Conservation (phyloP, 2,113 vertebrate species). For the Apteryx mantelli region DNA sequence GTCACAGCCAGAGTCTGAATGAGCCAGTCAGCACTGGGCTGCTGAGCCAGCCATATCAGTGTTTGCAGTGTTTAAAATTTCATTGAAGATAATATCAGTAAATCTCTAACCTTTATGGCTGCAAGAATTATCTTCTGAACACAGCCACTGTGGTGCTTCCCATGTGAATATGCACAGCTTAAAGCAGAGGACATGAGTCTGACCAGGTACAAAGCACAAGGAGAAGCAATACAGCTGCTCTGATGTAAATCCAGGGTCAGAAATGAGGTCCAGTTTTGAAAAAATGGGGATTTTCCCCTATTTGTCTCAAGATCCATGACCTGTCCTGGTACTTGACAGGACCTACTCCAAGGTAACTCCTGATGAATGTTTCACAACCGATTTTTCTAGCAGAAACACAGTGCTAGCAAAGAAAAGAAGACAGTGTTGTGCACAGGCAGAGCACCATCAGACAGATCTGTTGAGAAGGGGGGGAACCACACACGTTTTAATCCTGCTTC, state of each 20-base stretch:
- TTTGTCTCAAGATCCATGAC: background rate
- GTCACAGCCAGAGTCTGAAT: background rate
- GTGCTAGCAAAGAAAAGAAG: background rate
- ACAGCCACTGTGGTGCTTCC: background rate
- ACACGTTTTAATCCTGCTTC: background rate
- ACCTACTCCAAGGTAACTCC: background rate
- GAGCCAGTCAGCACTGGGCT: background rate
- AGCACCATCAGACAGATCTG: background rate
- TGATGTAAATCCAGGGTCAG: background rate
- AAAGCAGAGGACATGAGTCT: background rate
- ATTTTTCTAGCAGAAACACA: background rate
- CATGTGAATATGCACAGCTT: background rate
- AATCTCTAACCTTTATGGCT: background rate
- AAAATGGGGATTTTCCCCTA: background rate
- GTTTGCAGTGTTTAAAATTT: background rate
- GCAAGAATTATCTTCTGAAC: background rate
- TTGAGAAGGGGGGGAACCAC: background rate
- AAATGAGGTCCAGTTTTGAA: background rate
- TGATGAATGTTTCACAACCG: background rate
- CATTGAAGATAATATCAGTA: constrained; percentile 6
- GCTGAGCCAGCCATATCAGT: background rate
- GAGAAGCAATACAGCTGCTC: background rate
- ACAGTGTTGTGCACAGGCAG: background rate
- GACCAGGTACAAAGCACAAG: background rate
- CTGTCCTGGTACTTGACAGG: background rate